A percentile compares a stretch with the other conserved stretches of the same genome.
These are phyloP conservation scores for Arrhopalites spinosus DNA, from an alignment of 2,888 invertebrate genomes.

Conservation along the genomic window DNA sequence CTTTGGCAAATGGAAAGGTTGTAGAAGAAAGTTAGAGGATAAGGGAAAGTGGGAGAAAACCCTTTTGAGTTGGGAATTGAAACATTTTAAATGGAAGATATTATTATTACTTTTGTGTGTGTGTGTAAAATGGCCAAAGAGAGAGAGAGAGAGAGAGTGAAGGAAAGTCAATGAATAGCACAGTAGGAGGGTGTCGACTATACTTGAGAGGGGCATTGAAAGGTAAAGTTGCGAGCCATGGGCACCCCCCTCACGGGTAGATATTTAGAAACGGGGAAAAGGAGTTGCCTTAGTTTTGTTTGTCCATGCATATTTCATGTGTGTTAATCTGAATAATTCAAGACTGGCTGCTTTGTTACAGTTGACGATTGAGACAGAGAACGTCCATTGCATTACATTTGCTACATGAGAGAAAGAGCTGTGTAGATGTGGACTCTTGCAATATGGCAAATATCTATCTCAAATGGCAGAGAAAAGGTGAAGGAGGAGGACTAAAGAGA, in stretches of 20 bases:
- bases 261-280: conserved; percentile 2
- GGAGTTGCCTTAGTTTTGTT: conserved; percentile 36
- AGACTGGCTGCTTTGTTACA: conserved; percentile 42
- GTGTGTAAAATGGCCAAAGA: background rate
- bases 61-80: too few relatives aligned
- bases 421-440: too few relatives aligned
- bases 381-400: conserved; percentile 22
- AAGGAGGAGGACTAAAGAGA: conserved; percentile 21
- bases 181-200: background rate
- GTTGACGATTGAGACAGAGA: conserved; percentile 41
- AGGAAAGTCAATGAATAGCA: background rate
- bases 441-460: too few relatives aligned
- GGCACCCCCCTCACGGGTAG: too few relatives aligned
- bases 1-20: too few relatives aligned
- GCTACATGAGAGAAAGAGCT: conserved; percentile 6
- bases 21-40: too few relatives aligned
- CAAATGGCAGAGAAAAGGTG: background rate
- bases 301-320: conserved; percentile 44
- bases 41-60: too few relatives aligned
- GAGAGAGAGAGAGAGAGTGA: conserved; percentile 2
- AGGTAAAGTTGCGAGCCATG: conserved; percentile 11
- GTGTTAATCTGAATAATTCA: conserved; percentile 46
- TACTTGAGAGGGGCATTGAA: background rate
- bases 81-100: background rate
- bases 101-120: background rate